Evolutionary conservation across 1,140 invertebrate genomes (phyloP).

Genomic region (Goniozus legneri): DNA sequence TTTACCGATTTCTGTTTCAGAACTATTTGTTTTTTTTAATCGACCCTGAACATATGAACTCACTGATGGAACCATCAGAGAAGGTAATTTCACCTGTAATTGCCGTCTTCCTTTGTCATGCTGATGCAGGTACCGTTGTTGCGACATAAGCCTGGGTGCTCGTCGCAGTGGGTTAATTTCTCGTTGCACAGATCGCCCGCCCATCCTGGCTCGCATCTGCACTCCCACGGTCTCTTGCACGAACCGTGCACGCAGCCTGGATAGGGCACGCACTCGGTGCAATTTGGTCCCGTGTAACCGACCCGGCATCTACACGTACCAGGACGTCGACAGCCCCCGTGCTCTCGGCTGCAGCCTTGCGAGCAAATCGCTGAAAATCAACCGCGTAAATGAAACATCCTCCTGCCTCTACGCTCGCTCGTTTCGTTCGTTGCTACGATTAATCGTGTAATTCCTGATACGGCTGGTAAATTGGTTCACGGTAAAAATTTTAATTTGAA

Average conservation of each 20-base stretch:
- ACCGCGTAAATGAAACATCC: no score
- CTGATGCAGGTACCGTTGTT: slow-evolving; percentile 79
- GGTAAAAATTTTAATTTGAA: not conserved
- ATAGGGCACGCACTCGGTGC: slow-evolving; percentile 78
- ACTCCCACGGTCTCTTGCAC: slow-evolving; percentile 85
- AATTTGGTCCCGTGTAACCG: slow-evolving; percentile 81
- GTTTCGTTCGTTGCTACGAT: no score
- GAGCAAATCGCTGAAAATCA: slow-evolving; percentile 80
- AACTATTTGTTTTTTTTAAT: no score
- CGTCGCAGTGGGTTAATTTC: slow-evolving; percentile 75
- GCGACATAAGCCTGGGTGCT: slow-evolving; percentile 66
- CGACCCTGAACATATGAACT: no score
- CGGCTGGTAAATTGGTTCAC: no score
- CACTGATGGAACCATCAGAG: no score
- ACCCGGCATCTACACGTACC: slow-evolving; percentile 76
- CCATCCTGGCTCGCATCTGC: slow-evolving; percentile 80
- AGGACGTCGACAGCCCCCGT: slow-evolving; percentile 81
- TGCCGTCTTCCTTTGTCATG: slow-evolving; percentile 69
- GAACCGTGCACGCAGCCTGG: slow-evolving; percentile 81
- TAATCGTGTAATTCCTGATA: no score
- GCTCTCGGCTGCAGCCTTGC: slow-evolving; percentile 74
- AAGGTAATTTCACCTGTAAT: slow-evolving; percentile 65
- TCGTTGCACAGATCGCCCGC: slow-evolving; percentile 86
- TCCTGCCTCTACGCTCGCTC: no score
- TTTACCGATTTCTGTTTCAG: no score